A percentile compares a stretch with the other conserved stretches of the same genome.
Evolutionary conservation across 2,797 vertebrate genomes (phyloP).

Genomic region (Fringilla coelebs): DNA sequence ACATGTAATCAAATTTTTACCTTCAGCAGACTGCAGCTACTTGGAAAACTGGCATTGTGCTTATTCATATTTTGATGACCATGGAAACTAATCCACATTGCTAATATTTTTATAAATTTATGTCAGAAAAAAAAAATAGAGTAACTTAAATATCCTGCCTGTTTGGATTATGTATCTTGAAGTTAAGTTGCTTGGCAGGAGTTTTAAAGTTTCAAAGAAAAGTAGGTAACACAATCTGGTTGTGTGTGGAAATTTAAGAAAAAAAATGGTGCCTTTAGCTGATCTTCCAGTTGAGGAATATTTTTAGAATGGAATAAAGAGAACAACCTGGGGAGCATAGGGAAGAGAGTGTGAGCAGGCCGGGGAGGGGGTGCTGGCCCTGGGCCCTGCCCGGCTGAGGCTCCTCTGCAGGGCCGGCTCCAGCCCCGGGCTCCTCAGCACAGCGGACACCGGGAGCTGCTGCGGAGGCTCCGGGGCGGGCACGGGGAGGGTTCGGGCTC

Average conservation of each 20-base stretch:
- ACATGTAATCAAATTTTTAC: background rate
- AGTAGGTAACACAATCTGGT: accelerated
- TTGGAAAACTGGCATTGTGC: background rate
- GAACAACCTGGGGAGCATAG: accelerated
- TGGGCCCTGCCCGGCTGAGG: background rate
- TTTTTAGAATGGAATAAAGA: background rate
- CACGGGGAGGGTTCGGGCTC: background rate
- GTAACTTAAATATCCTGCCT: background rate
- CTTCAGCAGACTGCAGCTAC: background rate
- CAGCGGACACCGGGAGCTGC: background rate
- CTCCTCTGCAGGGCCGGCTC: background rate
- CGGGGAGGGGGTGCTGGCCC: background rate
- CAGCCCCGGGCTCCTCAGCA: background rate
- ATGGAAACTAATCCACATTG: background rate
- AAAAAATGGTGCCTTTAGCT: background rate
- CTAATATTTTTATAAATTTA: background rate
- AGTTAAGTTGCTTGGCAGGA: background rate
- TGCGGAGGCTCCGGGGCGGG: background rate
- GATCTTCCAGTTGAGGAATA: background rate
- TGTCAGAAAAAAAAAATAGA: background rate
- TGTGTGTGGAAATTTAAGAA: background rate
- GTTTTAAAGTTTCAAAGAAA: background rate
- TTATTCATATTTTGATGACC: background rate
- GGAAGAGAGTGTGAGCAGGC: background rate
- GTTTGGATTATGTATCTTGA: background rate